Evolutionary conservation across 2,797 vertebrate species (phyloP), one percentile per base, ranked within the genome.

Genomic region (Pipistrellus kuhlii): DNA sequence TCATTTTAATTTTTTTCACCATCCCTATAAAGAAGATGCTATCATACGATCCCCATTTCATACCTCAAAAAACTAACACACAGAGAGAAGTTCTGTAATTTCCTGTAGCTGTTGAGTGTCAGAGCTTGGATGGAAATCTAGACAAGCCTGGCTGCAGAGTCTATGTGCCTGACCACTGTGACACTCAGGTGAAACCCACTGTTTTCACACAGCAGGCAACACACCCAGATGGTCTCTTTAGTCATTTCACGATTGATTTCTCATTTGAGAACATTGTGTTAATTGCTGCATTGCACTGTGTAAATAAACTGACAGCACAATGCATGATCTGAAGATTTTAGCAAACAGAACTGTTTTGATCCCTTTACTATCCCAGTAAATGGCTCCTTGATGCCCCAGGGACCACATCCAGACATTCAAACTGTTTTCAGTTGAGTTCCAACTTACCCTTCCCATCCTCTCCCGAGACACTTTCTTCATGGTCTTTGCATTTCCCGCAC

Each of bases 1-100:
- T 46, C 6, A 76, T 41, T 76, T 91, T 92, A 53, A 83, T 83
- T 95, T 89, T 91, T 30, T 91, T 30, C 3, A 86, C 44, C 30
- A 81, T 15, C 32, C 18, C 14, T 83, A 4, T 55, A 59, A 92
- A 7, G 32, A 80, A 71, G 32, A 68, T 23, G 15, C 27, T 46
- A 12, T 78, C 91, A 73, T 64, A 75, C 12, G 9, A 55, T 30
- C 15, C n/a, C 6, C 30, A 35, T 44, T 86, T 86, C 41, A 46
- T 20, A 76, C 4, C 48, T 53, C 11, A 76, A 64, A 94, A 90
- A 72, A 27, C 38, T 17, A 44, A 95, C 51, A 6, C 41, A 64
- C n/a, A 88, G 25, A 88, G 25, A 51, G 27, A 41, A 41, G 10
- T 77, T 71, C 27, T 17, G 3, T 46, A 55, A 71, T 38, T 80